A percentile compares a stretch with the other conserved stretches of the same genome.
These are phyloP conservation scores for Mus spretus DNA, from an alignment of 2,797 vertebrate species.

Conservation along the genomic window DNA sequence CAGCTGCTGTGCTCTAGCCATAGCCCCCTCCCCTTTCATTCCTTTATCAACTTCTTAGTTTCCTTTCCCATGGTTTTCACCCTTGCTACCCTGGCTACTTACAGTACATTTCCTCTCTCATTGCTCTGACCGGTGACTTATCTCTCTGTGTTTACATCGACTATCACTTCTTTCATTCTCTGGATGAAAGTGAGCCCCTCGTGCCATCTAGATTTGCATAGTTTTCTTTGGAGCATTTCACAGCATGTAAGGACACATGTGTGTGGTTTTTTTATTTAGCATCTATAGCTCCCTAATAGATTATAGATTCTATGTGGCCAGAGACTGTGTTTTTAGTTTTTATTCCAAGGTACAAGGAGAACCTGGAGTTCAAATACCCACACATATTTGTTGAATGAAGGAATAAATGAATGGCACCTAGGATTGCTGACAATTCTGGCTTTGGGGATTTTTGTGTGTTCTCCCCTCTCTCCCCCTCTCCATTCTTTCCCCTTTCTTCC, in stretches of 20 bases:
- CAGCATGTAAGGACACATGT: neutral
- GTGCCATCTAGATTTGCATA: neutral
- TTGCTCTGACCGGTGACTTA: neutral
- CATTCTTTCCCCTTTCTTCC: no score
- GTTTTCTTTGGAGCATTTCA: slow-evolving; percentile 7
- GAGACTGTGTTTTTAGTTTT: neutral
- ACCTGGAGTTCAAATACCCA: neutral
- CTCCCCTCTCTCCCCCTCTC: neutral
- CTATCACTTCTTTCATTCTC: neutral
- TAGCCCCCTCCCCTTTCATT: neutral
- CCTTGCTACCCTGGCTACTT: neutral
- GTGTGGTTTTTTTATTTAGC: neutral
- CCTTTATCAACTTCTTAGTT: neutral
- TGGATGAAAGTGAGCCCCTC: neutral
- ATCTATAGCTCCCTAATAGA: neutral
- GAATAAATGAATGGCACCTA: neutral
- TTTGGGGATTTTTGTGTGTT: neutral
- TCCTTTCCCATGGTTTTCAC: neutral
- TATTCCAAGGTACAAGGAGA: neutral
- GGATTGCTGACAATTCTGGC: neutral
- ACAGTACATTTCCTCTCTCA: neutral
- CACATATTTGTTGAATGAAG: neutral
- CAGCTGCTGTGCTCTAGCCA: no score
- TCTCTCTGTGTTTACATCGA: slow-evolving; percentile 10
- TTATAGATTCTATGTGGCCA: neutral